Evolutionary conservation across 2,113 vertebrate species (phyloP), one percentile per base, ranked within the genome.

Genomic region (Hippocampus abdominalis): DNA sequence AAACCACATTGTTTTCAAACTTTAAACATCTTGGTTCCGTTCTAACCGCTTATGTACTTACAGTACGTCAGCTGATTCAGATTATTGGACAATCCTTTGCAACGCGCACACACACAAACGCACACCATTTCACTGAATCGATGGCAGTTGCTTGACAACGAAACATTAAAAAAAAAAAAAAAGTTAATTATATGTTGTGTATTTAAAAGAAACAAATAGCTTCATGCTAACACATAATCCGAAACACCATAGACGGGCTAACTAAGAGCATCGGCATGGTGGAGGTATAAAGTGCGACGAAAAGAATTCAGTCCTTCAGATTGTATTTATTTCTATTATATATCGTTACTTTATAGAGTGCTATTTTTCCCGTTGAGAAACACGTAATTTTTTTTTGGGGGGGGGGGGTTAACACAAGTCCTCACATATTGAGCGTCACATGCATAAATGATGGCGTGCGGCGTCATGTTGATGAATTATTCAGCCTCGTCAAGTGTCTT

Each of bases 401-500:
- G 2, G 29, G 29, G 2, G 29, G 29, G 2, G 29, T 29, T 29
- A 29, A 29, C 29, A 29, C 29, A 29, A 29, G 29, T 29, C 29
- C 29, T 29, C 4, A 13, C 20, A 23, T 48, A 20, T 66, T 20
- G n/a, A 18, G 11, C 15, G 44, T 25, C 13, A 42, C 42, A 39
- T 62, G 4, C 32, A 62, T 62, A 53, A 53, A 15, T 36, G 27
- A 53, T 48, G 51, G 12, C 69, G 16, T 15, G 70, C 84, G 84
- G 77, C 80, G 81, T 86, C 81, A 89, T 20, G 20, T 7, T 29
- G 74, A 78, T 87, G 20, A 73, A 88, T 87, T 72, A 86, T 86
- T 80, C 67, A 89, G 76, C 69, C 20, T 3, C 29, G 29, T 73
- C 74, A 29, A 68, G 66, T 74, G 4, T 77, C 75, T 40, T 20